Evolutionary conservation across 2,797 vertebrate species (phyloP).

Genomic region (Rallus crepitans): DNA sequence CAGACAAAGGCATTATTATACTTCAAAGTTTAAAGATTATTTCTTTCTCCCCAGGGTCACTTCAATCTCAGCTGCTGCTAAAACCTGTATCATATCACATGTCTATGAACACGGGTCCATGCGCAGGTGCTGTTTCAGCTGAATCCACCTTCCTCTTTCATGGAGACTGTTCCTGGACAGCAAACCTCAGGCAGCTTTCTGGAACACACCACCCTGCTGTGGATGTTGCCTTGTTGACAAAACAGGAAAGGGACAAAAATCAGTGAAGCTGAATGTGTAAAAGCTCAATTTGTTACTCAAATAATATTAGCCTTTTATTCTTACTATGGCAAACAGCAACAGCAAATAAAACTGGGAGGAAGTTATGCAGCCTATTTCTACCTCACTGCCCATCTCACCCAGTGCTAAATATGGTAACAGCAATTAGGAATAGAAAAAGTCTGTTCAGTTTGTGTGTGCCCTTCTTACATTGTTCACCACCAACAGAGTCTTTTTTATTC

Average conservation of each 20-base stretch:
- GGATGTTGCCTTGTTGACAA: not conserved
- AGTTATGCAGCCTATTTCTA: not conserved
- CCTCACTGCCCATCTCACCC: not conserved
- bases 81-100: not conserved
- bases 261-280: not conserved
- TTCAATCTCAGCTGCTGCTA: not conserved
- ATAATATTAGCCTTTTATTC: not conserved
- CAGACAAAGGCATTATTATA: not conserved
- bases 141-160: not conserved
- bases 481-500: not conserved
- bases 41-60: not conserved
- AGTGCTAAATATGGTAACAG: not conserved
- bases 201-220: not conserved
- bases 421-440: not conserved
- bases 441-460: not conserved
- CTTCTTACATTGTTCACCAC: not conserved
- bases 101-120: not conserved
- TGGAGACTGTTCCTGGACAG: not conserved
- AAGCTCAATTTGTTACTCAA: not conserved
- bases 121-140: not conserved
- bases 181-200: not conserved
- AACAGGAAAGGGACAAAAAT: slow-evolving; percentile 47
- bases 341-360: slow-evolving; percentile 10
- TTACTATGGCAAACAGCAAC: not conserved
- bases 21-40: not conserved